These are phyloP conservation scores for Oryzias sinensis DNA, from an alignment of 2,797 vertebrate genomes.

Conservation along the genomic window DNA sequence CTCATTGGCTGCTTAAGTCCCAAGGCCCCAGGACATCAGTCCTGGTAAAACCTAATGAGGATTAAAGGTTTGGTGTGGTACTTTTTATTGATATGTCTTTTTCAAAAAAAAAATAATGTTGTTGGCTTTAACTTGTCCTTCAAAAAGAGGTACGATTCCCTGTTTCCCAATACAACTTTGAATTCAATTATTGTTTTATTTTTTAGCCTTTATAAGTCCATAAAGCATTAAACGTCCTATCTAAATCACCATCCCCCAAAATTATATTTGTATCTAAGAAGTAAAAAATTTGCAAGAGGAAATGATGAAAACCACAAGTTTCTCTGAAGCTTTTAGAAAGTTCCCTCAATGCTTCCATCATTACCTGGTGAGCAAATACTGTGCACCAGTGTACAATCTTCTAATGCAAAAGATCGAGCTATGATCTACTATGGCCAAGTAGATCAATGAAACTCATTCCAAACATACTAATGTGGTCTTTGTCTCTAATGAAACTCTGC, in stretches of 20 bases:
- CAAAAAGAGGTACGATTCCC: too few relatives aligned
- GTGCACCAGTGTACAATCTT: conserved; percentile 19
- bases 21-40: too few relatives aligned
- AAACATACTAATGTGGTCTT: conserved; percentile 59
- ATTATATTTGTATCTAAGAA: neutral
- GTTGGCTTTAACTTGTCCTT: too few relatives aligned
- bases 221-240: neutral
- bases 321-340: conserved; percentile 3
- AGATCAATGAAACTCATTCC: conserved; percentile 54
- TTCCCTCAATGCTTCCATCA: conserved; percentile 28
- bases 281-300: neutral
- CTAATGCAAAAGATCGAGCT: conserved; percentile 17
- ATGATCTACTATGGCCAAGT: conserved; percentile 43
- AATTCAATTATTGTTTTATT: too few relatives aligned
- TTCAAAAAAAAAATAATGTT: too few relatives aligned
- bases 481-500: conserved; percentile 55
- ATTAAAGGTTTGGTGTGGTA: too few relatives aligned
- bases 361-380: conserved; percentile 33
- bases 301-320: neutral
- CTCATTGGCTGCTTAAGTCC: too few relatives aligned
- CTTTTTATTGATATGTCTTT: too few relatives aligned
- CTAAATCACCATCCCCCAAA: conserved; percentile 1
- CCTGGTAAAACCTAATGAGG: too few relatives aligned
- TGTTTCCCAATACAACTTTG: too few relatives aligned
- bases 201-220: too few relatives aligned